phyloP scores from a whole-genome alignment of 2,888 invertebrate species.

The Colostygia pectinataria region DNA sequence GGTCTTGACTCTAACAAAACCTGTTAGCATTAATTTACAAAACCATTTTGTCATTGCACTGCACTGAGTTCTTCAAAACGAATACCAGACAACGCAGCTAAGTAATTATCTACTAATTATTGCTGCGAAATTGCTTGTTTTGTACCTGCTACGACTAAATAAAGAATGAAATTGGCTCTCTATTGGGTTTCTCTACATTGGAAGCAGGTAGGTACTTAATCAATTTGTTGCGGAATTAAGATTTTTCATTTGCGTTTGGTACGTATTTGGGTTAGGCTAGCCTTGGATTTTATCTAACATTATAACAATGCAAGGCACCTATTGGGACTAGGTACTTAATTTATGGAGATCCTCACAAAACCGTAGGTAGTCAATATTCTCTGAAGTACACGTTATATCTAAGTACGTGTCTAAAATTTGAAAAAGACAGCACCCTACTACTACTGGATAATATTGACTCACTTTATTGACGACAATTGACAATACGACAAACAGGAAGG shows the following conservation, averaged over 20 bases:
- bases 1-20: no score
- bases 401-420: no score
- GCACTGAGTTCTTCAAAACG: constrained; percentile 15
- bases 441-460: constrained; percentile 11
- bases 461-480: constrained; percentile 22
- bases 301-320: no score
- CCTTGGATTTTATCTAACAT: constrained; percentile 2
- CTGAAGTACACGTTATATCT: no score
- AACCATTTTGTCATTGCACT: constrained; percentile 14
- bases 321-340: no score
- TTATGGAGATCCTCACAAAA: no score
- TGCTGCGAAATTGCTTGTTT: constrained; percentile 10
- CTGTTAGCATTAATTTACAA: not conserved
- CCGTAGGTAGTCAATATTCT: no score
- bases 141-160: constrained; percentile 5
- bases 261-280: no score
- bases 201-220: no score
- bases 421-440: no score
- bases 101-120: constrained; percentile 14
- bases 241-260: constrained; percentile 12
- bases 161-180: constrained; percentile 13
- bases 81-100: constrained; percentile 13
- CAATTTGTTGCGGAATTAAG: constrained; percentile 19
- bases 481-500: constrained; percentile 23
- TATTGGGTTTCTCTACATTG: constrained; percentile 25